Evolutionary conservation across 1,140 invertebrate genomes (phyloP), one percentile per base, ranked within the genome.

Genomic region (Caenorhabditis latens): DNA sequence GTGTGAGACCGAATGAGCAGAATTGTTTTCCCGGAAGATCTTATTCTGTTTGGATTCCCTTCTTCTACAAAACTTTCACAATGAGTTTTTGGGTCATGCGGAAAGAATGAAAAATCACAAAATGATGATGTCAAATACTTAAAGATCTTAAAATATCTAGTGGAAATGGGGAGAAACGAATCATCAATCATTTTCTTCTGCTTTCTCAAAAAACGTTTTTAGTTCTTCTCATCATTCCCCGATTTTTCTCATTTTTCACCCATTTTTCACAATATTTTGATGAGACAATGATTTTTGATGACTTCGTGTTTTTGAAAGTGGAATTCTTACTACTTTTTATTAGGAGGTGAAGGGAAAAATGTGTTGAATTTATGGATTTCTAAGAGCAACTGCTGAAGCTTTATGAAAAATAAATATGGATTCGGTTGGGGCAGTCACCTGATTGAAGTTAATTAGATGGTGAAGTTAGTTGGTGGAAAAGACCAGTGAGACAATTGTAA

Each of bases 221-320:
- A 32, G 32, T 32, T 32, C 32, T 48, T 42, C 46, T 53, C 46
- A 79, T 79, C 71, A 79, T 79, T 79, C 21, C 71, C 71, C 71
- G 71, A 79, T 79, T 79, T 79, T 50, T 50, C 71, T 79, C 46
- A 79, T 79, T 79, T 79, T 79, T 79, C 71, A 79, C 43, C 46
- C 46, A 24, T 71, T 71, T 46, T 71, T 46, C 40, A 48, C 46
- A 79, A 79, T 79, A 42, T 79, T 50, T 53, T 79, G 46, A 79
- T 79, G 71, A 50, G 21, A 50, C 46, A 8, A 32, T 71, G 65
- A 46, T 71, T 71, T 71, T 71, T 71, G 65, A 46, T 71, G 65
- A 71, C 65, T 46, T 71, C 65, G 16, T 71, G 2, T 71, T 71
- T 71, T 71, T 71, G 4, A 8, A n/a, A 71, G 46, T 43, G 43